These are phyloP conservation scores for Erythrolamprus reginae DNA, from an alignment of 2,113 vertebrate species.

Conservation along the genomic window DNA sequence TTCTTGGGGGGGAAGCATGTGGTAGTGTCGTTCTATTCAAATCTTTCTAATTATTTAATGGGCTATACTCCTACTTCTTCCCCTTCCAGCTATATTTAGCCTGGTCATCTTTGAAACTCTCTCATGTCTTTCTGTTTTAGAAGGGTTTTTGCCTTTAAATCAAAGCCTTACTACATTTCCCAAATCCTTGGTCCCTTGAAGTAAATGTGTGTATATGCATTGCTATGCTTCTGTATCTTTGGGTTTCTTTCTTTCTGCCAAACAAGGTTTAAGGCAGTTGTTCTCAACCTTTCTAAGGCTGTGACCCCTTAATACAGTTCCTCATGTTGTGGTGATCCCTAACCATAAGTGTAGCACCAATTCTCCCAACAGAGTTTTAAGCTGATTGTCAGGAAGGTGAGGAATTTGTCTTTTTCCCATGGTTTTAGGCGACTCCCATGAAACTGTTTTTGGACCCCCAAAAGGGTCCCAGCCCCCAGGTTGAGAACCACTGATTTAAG, in stretches of 20 bases:
- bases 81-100: background rate
- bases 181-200: background rate
- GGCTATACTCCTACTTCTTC: background rate
- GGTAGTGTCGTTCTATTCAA: background rate
- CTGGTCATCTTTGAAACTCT: background rate
- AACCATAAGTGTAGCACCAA: no score
- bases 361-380: no score
- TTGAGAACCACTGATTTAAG: no score
- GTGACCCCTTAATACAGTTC: no score
- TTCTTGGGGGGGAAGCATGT: background rate
- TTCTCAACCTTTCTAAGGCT: no score
- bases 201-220: background rate
- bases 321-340: no score
- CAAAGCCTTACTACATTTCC: background rate
- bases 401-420: no score
- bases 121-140: background rate
- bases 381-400: no score
- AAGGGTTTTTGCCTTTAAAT: background rate
- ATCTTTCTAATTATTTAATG: background rate
- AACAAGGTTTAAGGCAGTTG: background rate
- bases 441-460: no score
- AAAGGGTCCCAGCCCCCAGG: no score
- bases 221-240: background rate
- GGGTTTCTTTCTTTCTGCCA: background rate
- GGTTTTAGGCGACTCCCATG: no score